Base-by-base conservation (phyloP, 2,797 vertebrate genomes). In the Pelobates cultripes region DNA sequence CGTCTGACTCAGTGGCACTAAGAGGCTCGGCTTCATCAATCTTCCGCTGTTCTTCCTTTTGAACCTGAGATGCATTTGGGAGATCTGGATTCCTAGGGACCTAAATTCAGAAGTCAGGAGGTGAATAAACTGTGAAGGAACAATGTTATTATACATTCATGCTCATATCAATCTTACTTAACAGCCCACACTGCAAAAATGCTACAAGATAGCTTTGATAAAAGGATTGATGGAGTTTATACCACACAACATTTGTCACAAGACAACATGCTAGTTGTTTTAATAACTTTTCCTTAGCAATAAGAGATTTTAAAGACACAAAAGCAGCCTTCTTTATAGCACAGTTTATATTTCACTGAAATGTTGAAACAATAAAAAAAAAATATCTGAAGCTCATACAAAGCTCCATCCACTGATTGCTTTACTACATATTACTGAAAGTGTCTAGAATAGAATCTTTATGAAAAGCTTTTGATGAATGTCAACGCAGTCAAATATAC, bases 1-100 rank as follows among this genome's bases (percentile, higher is more conserved):
- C 95, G 89, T 96, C 95, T 2, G 89, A 91, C 88, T 96, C 95
- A 74, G 95, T 94, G 28, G 90, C 17, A 60, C 92, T 92, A 55
- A 95, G 91, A 84, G 94, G 91, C 87, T 94, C 94, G 0, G 95
- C 95, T 64, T 95, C 95, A 86, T 96, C 95, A 81, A 96, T 96
- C 88, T 96, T 96, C 82, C 89, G 93, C 80, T 96, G 95, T 7
- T 96, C 95, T 70, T 96, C 95, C 85, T 93, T 96, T 87, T 96
- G 95, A 61, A 91, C 91, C 75, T 95, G 87, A 80, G 92, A 92
- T 87, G 95, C 90, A 86, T 95, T 95, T 51, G 94, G 93, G 40
- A 94, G 91, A n/a, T 96, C 95, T 80, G 94, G 92, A 88, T 94
- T 95, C 76, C 93, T 93, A 64, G 95, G 95, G 53, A 95, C 94